A percentile compares a stretch with the other conserved stretches of the same genome.
Evolutionary conservation across 2,113 vertebrate species (phyloP).

Genomic region (Phasianus colchicus): DNA sequence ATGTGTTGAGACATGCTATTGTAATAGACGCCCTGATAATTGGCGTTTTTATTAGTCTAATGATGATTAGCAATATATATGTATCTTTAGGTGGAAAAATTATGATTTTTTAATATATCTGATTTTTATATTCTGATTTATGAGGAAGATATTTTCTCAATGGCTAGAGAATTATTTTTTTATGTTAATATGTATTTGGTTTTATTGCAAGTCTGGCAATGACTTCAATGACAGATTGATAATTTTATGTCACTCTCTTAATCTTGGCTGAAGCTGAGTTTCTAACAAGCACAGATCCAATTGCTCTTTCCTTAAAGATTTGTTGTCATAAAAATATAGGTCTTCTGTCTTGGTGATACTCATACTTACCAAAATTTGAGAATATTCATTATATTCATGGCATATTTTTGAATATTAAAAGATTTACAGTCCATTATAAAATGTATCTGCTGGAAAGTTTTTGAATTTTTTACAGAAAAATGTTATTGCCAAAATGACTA

Average conservation of each 20-base stretch:
- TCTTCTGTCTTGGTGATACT: not conserved
- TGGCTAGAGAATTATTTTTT: not conserved
- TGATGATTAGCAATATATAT: not conserved
- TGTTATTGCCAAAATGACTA: not conserved
- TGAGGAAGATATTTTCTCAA: not conserved
- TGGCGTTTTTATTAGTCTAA: not conserved
- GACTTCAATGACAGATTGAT: not conserved
- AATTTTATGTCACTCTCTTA: not conserved
- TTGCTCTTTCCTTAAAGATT: not conserved
- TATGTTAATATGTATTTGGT: not conserved
- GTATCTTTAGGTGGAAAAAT: not conserved
- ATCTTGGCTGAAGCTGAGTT: not conserved
- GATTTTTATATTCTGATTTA: not conserved
- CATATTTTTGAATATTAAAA: not conserved
- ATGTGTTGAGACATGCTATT: not conserved
- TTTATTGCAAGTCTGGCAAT: not conserved
- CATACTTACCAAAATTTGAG: not conserved
- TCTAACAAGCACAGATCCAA: not conserved
- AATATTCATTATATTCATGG: not conserved
- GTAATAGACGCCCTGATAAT: not conserved
- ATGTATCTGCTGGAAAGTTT: not conserved
- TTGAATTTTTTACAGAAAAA: not conserved
- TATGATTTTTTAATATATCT: not conserved
- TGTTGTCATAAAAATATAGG: not conserved
- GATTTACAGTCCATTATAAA: not conserved